Percentiles rank a stretch among this genome's conserved stretches.
These are phyloP conservation scores for Vicugna pacos DNA, from an alignment of 2,113 vertebrate species.

Conservation along the genomic window DNA sequence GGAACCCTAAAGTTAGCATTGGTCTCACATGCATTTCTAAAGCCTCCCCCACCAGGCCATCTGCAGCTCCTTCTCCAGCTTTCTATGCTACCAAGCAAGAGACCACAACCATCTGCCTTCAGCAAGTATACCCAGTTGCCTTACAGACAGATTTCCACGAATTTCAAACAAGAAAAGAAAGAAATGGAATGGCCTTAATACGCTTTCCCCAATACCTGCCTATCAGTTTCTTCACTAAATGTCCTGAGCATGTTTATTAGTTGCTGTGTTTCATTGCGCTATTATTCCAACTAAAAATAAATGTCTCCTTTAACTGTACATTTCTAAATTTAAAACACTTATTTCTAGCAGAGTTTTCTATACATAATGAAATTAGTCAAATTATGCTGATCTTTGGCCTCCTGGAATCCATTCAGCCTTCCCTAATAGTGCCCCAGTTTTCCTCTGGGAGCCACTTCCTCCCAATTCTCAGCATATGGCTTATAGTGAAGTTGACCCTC, in stretches of 20 bases:
- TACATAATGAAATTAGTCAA: neutral
- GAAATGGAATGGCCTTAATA: slow-evolving; percentile 1
- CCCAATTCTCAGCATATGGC: neutral
- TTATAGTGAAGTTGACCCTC: neutral
- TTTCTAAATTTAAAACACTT: slow-evolving; percentile 22
- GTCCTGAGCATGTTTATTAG: slow-evolving; percentile 36
- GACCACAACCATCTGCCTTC: slow-evolving; percentile 60
- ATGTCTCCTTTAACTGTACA: neutral
- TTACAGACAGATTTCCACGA: slow-evolving; percentile 53
- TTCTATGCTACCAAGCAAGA: slow-evolving; percentile 8
- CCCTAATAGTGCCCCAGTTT: neutral
- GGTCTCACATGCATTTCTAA: neutral
- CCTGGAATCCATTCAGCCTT: neutral
- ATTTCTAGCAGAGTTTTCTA: neutral
- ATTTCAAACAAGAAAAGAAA: slow-evolving; percentile 41
- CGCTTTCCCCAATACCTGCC: neutral
- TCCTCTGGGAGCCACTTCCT: neutral
- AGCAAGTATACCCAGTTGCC: neutral
- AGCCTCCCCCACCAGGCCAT: slow-evolving; percentile 28
- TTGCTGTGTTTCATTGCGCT: neutral
- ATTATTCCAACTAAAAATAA: slow-evolving; percentile 29
- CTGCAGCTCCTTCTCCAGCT: slow-evolving; percentile 39
- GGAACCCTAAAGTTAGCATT: slow-evolving; percentile 35
- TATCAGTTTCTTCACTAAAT: slow-evolving; percentile 10
- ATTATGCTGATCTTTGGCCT: neutral